These are phyloP conservation scores for Diplodus puntazzo DNA, from an alignment of 2,797 vertebrate species.

Conservation along the genomic window DNA sequence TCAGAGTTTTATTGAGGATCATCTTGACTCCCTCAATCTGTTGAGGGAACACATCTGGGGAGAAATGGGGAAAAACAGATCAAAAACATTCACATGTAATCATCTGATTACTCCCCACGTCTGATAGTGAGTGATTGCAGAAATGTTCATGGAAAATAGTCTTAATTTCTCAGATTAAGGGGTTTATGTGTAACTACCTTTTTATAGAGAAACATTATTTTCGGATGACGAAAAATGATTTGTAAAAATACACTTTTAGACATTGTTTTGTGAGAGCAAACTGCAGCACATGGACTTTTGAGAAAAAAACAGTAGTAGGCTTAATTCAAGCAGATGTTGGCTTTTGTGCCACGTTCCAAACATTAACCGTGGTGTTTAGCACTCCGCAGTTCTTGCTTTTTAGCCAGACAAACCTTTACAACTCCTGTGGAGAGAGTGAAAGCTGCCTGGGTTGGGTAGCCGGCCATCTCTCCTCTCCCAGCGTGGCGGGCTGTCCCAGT, in stretches of 20 bases:
- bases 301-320: not conserved
- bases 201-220: not conserved
- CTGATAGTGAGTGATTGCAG: not conserved
- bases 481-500: conserved; percentile 82
- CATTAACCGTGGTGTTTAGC: no score
- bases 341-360: no score
- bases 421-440: conserved; percentile 92
- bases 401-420: conserved; percentile 89
- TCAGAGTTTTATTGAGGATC: conserved; percentile 93
- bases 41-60: conserved; percentile 94
- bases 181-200: not conserved
- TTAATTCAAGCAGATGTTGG: not conserved
- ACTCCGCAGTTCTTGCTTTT: not conserved
- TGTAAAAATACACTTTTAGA: not conserved
- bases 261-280: not conserved
- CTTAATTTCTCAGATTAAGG: not conserved
- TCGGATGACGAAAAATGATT: not conserved
- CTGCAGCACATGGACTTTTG: no score
- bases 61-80: conserved; percentile 2
- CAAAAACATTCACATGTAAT: not conserved
- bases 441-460: conserved; percentile 93
- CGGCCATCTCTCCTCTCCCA: conserved; percentile 89
- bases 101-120: not conserved
- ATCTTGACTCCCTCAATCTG: conserved; percentile 97
- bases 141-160: not conserved